Evolutionary conservation across 1,140 invertebrate genomes (phyloP).

Genomic region (Luehdorfia chinensis): DNA sequence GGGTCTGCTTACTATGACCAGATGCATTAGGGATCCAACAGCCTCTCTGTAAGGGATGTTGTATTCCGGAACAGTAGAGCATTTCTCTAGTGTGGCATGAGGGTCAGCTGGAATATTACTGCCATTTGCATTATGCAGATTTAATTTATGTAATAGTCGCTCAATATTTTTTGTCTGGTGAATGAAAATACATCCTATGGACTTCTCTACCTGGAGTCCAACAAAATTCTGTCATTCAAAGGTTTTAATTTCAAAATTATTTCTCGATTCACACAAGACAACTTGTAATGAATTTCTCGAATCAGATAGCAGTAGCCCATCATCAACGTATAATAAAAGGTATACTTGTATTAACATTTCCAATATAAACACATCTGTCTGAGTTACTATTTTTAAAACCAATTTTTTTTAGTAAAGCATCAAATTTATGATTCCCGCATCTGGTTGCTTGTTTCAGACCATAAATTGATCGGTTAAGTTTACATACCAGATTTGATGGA

Average conservation of each 20-base stretch:
- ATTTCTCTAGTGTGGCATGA: slow-evolving; percentile 19
- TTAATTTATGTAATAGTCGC: slow-evolving; percentile 21
- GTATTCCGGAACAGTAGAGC: too few species aligned
- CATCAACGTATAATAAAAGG: slow-evolving; percentile 71
- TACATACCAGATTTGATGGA: slow-evolving; percentile 34
- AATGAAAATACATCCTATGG: slow-evolving; percentile 19
- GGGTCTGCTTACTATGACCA: slow-evolving; percentile 32
- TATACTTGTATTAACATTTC: slow-evolving; percentile 32
- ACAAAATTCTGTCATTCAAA: slow-evolving; percentile 21
- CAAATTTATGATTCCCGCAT: slow-evolving; percentile 49
- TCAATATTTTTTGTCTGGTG: slow-evolving; percentile 27
- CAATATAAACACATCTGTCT: slow-evolving; percentile 57
- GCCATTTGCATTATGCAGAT: slow-evolving; percentile 22
- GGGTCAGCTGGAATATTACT: slow-evolving; percentile 24
- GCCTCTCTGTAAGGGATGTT: slow-evolving; percentile 58
- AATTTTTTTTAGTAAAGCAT: slow-evolving; percentile 33
- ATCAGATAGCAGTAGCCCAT: slow-evolving; percentile 49
- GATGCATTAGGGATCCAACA: slow-evolving; percentile 61
- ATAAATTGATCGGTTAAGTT: slow-evolving; percentile 52
- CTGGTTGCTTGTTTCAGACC: slow-evolving; percentile 60
- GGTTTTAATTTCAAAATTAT: slow-evolving; percentile 23
- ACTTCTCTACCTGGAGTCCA: slow-evolving; percentile 22
- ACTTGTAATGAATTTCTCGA: slow-evolving; percentile 22
- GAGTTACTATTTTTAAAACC: slow-evolving; percentile 42
- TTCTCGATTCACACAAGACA: slow-evolving; percentile 32